These are phyloP conservation scores for Hoplostethus atlanticus DNA, from an alignment of 2,797 vertebrate species.

Conservation along the genomic window DNA sequence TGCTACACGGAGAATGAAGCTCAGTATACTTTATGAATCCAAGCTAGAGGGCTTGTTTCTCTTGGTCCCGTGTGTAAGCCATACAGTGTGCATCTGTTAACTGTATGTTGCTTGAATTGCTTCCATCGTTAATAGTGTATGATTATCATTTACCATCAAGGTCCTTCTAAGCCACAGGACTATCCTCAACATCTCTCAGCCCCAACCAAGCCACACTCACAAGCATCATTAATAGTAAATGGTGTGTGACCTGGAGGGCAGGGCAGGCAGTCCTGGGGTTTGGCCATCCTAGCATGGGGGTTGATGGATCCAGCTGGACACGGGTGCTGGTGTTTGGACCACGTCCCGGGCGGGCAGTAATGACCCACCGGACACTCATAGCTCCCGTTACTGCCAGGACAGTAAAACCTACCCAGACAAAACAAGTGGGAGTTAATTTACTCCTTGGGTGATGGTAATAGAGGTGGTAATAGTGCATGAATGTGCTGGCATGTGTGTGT, in stretches of 20 bases:
- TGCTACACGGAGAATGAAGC: not conserved
- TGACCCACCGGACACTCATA: slow-evolving; percentile 89
- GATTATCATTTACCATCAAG: slow-evolving; percentile 17
- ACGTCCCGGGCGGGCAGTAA: slow-evolving; percentile 88
- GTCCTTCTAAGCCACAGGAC: not conserved
- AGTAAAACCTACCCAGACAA: slow-evolving; percentile 88
- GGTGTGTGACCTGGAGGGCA: slow-evolving; percentile 89
- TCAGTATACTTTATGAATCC: not conserved
- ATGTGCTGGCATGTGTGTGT: slow-evolving; percentile 3
- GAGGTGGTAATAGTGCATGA: slow-evolving; percentile 8
- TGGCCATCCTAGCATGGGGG: slow-evolving; percentile 76
- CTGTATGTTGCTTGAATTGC: not conserved
- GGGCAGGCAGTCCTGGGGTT: slow-evolving; percentile 82
- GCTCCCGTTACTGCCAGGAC: slow-evolving; percentile 81
- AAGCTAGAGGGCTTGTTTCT: not conserved
- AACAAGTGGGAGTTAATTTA: slow-evolving; percentile 36
- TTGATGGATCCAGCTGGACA: slow-evolving; percentile 91
- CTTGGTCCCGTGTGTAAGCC: not conserved
- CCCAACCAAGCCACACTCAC: slow-evolving; percentile 10
- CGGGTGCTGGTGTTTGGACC: slow-evolving; percentile 86
- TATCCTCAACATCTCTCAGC: not conserved
- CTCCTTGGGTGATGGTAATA: not conserved
- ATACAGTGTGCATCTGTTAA: not conserved
- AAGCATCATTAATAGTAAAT: slow-evolving; percentile 38
- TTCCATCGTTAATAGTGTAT: slow-evolving; percentile 10